Conservation (phyloP, 2,113 vertebrate genomes). For the Melospiza georgiana region DNA sequence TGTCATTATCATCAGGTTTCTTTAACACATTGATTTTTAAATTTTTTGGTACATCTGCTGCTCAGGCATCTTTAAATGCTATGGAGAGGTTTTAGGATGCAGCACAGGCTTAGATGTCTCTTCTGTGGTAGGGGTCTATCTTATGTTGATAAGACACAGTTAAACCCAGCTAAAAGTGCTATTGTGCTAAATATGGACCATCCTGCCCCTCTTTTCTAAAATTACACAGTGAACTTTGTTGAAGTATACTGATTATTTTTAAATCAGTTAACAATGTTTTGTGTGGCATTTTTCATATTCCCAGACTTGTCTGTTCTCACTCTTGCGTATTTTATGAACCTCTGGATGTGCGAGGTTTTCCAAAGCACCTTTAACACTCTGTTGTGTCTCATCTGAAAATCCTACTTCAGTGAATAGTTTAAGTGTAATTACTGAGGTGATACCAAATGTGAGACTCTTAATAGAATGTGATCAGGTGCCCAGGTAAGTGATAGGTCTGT, state of each 20-base stretch:
- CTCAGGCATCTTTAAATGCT: not conserved
- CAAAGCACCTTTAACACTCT: not conserved
- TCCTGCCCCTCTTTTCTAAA: not conserved
- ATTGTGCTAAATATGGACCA: not conserved
- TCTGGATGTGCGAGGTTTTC: not conserved
- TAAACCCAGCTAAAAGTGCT: not conserved
- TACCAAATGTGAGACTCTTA: not conserved
- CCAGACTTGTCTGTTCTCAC: not conserved
- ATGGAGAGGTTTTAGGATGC: not conserved
- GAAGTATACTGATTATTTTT: not conserved
- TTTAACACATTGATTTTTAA: not conserved
- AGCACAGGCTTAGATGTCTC: accelerated
- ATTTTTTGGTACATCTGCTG: not conserved
- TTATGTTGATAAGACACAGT: too few relatives aligned
- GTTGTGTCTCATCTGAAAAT: not conserved
- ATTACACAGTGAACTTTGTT: not conserved
- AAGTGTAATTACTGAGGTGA: not conserved
- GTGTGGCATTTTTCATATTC: not conserved
- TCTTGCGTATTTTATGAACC: not conserved
- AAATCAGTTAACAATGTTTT: not conserved
- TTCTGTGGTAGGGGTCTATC: accelerated
- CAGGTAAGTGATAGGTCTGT: not conserved
- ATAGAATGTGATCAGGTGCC: not conserved
- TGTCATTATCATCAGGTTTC: not conserved
- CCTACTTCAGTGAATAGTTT: not conserved